These are phyloP conservation scores for Oenanthe melanoleuca DNA, from an alignment of 2,113 vertebrate genomes.

Conservation along the genomic window DNA sequence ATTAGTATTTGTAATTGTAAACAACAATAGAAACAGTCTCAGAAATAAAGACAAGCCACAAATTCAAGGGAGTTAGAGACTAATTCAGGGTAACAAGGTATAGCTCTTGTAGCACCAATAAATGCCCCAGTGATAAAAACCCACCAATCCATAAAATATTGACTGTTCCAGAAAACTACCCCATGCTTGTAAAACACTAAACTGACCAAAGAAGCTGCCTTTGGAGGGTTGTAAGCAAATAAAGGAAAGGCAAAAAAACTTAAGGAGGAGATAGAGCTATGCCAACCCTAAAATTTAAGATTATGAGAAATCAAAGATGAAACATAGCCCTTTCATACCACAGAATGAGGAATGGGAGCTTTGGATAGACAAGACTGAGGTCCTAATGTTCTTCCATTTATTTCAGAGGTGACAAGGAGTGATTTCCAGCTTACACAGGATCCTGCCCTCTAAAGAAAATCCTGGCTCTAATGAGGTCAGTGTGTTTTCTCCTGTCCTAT, in stretches of 20 bases:
- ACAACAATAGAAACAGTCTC: slow-evolving; percentile 31
- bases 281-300: background rate
- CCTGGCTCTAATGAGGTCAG: slow-evolving; percentile 6
- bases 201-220: background rate
- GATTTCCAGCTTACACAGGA: background rate
- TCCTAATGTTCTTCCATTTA: background rate
- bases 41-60: background rate
- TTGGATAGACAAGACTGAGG: background rate
- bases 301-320: background rate
- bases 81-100: background rate
- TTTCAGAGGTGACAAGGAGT: background rate
- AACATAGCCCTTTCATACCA: background rate
- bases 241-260: background rate
- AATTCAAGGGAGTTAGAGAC: background rate
- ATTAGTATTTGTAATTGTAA: slow-evolving; percentile 39
- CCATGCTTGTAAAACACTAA: background rate
- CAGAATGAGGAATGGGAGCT: background rate
- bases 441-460: background rate
- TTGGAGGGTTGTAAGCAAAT: background rate
- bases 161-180: background rate
- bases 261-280: background rate
- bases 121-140: background rate
- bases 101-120: background rate
- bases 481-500: background rate
- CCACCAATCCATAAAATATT: background rate